Percentiles rank a stretch among this genome's conserved stretches.
Conservation (phyloP, 2,888 invertebrate genomes). For the Hyposoter didymator region DNA sequence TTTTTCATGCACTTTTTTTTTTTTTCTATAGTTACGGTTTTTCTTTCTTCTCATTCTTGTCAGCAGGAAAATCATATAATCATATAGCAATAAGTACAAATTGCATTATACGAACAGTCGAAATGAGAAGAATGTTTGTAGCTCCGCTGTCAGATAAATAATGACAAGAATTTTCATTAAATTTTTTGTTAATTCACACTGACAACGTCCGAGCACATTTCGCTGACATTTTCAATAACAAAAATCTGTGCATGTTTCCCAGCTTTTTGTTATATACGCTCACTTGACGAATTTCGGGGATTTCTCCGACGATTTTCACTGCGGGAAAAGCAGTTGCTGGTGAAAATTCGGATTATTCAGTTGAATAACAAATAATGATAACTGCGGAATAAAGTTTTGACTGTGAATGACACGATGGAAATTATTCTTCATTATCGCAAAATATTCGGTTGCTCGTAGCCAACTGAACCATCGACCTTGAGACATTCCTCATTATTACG, state of each 20-base stretch:
- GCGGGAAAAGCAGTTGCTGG: too few relatives aligned
- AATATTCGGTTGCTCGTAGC: too few relatives aligned
- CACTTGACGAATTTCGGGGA: background rate
- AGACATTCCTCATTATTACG: background rate
- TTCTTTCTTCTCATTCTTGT: background rate
- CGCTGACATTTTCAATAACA: background rate
- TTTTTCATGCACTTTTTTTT: background rate
- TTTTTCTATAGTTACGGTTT: background rate
- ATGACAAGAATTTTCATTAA: too few relatives aligned
- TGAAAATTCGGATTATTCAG: too few relatives aligned
- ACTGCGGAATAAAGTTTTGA: too few relatives aligned
- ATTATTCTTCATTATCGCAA: too few relatives aligned
- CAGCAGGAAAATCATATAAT: background rate
- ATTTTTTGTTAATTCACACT: too few relatives aligned
- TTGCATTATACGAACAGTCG: background rate
- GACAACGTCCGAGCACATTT: too few relatives aligned
- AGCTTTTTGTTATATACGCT: background rate
- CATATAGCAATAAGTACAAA: background rate
- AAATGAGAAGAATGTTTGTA: background rate
- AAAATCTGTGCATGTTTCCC: background rate
- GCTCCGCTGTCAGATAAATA: too few relatives aligned
- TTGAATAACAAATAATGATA: too few relatives aligned
- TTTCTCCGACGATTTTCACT: too few relatives aligned
- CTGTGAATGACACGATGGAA: too few relatives aligned
- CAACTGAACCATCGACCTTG: background rate